These are phyloP conservation scores for Limnodromus scolopaceus DNA, from an alignment of 2,797 vertebrate genomes.

Conservation along the genomic window DNA sequence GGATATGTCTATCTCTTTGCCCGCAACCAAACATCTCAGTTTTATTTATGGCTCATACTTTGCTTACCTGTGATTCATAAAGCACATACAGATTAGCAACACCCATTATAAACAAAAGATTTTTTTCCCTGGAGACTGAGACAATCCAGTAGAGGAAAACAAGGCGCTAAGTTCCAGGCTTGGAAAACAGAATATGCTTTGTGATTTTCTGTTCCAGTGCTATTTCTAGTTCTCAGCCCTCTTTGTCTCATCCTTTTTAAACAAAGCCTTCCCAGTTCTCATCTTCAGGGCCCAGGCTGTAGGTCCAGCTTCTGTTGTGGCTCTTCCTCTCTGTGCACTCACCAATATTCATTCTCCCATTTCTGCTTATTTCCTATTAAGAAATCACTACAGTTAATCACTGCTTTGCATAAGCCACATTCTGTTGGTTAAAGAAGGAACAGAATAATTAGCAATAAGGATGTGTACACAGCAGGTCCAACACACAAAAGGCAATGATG, in stretches of 20 bases:
- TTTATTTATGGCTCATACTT: neutral
- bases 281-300: neutral
- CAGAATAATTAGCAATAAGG: neutral
- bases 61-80: constrained; percentile 1
- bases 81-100: neutral
- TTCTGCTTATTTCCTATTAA: neutral
- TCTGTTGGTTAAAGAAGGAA: neutral
- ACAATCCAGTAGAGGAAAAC: neutral
- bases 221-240: neutral
- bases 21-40: neutral
- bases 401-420: neutral
- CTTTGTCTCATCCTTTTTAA: neutral
- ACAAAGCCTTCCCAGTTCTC: neutral
- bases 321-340: neutral
- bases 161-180: neutral
- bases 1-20: neutral
- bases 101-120: neutral
- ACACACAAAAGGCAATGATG: neutral
- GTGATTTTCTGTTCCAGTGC: neutral
- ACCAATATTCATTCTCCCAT: neutral
- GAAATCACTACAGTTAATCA: constrained; percentile 1
- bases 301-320: neutral
- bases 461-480: neutral
- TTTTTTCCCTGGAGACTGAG: neutral
- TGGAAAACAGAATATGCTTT: neutral